Percentiles rank a stretch among this genome's conserved stretches.
phyloP scores from a whole-genome alignment of 23 tunicate species.

The Halocynthia aurantium region DNA sequence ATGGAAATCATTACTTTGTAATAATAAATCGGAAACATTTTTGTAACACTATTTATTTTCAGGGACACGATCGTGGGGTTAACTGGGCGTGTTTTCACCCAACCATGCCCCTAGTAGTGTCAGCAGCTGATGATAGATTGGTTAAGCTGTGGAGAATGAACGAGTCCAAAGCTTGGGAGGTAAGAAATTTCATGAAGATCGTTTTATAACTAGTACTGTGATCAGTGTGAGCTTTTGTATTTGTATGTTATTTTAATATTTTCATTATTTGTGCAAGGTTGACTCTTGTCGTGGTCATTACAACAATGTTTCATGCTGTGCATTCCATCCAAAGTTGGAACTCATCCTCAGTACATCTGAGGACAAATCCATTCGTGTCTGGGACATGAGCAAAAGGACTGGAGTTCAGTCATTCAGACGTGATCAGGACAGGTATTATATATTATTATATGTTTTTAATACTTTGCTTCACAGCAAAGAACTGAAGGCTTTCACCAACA shows the following conservation, averaged over 20 bases:
- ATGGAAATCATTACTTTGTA: background rate
- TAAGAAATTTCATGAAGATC: background rate
- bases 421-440: slow-evolving; percentile 79
- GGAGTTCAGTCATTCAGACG: slow-evolving; percentile 88
- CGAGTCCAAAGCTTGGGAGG: slow-evolving; percentile 99
- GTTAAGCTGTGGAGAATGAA: slow-evolving; percentile 97
- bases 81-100: slow-evolving; percentile 99
- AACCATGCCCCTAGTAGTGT: slow-evolving; percentile 84
- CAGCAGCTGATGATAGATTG: slow-evolving; percentile 95
- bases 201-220: background rate
- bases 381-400: slow-evolving; percentile 97
- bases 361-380: slow-evolving; percentile 94
- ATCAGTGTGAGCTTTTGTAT: background rate
- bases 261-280: slow-evolving; percentile 18
- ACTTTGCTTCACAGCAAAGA: too few relatives aligned
- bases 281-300: slow-evolving; percentile 97
- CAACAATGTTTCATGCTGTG: slow-evolving; percentile 93
- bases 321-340: slow-evolving; percentile 91
- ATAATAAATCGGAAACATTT: background rate
- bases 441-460: too few relatives aligned
- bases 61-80: slow-evolving; percentile 99
- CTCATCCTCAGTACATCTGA: slow-evolving; percentile 86
- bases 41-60: background rate
- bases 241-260: background rate
- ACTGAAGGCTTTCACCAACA: too few relatives aligned